Conservation (phyloP, 2,888 invertebrate genomes). For the Oscheius sp. region DNA sequence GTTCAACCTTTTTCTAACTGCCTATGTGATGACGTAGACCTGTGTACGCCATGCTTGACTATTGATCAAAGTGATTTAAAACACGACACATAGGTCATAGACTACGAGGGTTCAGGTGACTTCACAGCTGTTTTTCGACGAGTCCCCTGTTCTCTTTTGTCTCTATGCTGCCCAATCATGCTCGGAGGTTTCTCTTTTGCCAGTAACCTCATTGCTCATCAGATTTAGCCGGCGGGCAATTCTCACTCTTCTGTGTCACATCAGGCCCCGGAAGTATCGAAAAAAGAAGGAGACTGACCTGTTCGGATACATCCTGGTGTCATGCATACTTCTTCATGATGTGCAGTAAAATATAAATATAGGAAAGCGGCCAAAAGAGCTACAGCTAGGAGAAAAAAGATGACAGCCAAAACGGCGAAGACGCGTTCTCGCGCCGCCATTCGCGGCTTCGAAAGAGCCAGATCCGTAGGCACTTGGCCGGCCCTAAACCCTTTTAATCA, state of each 20-base stretch:
- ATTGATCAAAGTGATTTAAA: no score
- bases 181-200: neutral
- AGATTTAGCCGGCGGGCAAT: slow-evolving; percentile 29
- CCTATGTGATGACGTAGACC: no score
- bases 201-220: slow-evolving; percentile 25
- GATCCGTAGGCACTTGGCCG: slow-evolving; percentile 31
- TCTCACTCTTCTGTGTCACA: neutral
- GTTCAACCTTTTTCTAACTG: no score
- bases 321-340: slow-evolving; percentile 62
- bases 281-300: slow-evolving; percentile 46
- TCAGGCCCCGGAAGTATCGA: neutral
- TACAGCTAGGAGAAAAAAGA: slow-evolving; percentile 45
- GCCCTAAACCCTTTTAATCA: slow-evolving; percentile 16
- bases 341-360: slow-evolving; percentile 51
- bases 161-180: neutral
- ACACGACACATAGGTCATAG: no score
- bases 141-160: slow-evolving; percentile 1
- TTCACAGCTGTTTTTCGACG: neutral
- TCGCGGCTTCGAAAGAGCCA: slow-evolving; percentile 35
- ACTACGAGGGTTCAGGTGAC: no score
- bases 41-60: no score
- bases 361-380: slow-evolving; percentile 48
- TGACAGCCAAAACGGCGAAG: slow-evolving; percentile 42
- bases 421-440: slow-evolving; percentile 45
- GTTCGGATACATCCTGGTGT: slow-evolving; percentile 71